Evolutionary conservation across 2,888 invertebrate species (phyloP), one percentile per base, ranked within the genome.

Genomic region (Pollenia griseotomentosa): DNA sequence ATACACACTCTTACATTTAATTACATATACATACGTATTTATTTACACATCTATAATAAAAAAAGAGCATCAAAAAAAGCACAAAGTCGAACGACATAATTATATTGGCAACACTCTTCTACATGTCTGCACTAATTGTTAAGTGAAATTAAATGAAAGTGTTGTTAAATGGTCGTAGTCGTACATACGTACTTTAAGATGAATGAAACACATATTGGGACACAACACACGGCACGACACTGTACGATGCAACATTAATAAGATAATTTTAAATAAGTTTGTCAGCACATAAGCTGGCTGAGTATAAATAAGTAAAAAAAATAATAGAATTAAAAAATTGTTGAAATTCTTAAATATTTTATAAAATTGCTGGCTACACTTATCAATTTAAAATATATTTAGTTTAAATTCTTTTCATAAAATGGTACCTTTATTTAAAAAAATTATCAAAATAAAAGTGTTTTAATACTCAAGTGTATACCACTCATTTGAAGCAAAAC

Each of bases 81-180:
- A 53, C 44, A 65, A 65, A 63, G 14, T 44, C 14, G 1, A 23
- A 57, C 66, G 46, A 55, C 59, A 75, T 65, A 16, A 75, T 83
- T 70, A 51, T 83, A 53, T 83, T 78, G 66, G 59, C 81, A 68
- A 53, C 61, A 73, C 11, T 68, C 16, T 74, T 77, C 44, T 44
- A 74, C 42, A 83, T 71, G 53, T 80, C 68, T 81, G 77, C 40
- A 68, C 81, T 77, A 86, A 83, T 86, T 86, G 70, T 73, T 78
- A 81, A 83, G 70, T 80, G 61, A 74, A 74, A 81, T 74, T 74
- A 82, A 81, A 84, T 78, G 78, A 78, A 84, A 84, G 81, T 66
- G 61, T n/a, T 66, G 70, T 63, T 78, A 74, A 80, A 65, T 44
- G 59, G n/a, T 23, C 40, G 63, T 70, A 68, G 40, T 51, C 14